Conservation (phyloP, 2,888 invertebrate species). For the Drosophila mayaguana region DNA sequence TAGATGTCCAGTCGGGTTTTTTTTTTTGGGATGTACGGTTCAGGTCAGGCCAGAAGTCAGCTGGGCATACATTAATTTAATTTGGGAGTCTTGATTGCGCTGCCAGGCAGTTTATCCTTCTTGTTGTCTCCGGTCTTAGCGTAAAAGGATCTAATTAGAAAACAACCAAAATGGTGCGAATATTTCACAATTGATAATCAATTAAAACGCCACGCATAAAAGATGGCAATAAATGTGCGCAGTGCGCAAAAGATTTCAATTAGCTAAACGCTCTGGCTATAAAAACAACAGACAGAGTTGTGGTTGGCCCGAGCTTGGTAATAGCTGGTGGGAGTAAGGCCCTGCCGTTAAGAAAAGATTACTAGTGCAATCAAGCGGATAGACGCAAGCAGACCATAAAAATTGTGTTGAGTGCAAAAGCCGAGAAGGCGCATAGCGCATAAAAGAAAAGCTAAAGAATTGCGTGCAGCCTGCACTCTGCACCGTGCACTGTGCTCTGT, state of each 20-base stretch:
- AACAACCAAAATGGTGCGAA: conserved; percentile 23
- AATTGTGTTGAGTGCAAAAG: conserved; percentile 77
- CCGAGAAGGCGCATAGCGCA: conserved; percentile 62
- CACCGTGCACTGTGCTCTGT: neutral
- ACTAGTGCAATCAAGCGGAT: conserved; percentile 80
- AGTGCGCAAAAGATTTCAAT: conserved; percentile 69
- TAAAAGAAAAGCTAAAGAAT: conserved; percentile 51
- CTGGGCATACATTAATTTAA: conserved; percentile 38
- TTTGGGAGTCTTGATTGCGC: conserved; percentile 36
- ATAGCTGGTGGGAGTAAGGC: conserved; percentile 6
- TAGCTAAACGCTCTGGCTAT: conserved; percentile 68
- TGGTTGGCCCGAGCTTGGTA: conserved; percentile 17
- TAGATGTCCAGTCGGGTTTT: conserved; percentile 28
- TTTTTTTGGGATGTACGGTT: neutral
- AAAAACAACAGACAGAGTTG: conserved; percentile 50
- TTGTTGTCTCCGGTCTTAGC: conserved; percentile 30
- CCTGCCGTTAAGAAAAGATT: conserved; percentile 74
- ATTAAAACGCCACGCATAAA: conserved; percentile 43
- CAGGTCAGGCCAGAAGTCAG: conserved; percentile 2
- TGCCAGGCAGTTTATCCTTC: neutral
- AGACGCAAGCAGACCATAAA: conserved; percentile 81
- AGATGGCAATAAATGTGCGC: conserved; percentile 34
- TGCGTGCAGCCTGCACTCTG: conserved; percentile 41
- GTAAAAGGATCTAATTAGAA: conserved; percentile 52
- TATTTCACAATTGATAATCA: conserved; percentile 53